These are phyloP conservation scores for Gymnoscopelus microlampas DNA, from an alignment of 2,797 vertebrate genomes.

Conservation along the genomic window DNA sequence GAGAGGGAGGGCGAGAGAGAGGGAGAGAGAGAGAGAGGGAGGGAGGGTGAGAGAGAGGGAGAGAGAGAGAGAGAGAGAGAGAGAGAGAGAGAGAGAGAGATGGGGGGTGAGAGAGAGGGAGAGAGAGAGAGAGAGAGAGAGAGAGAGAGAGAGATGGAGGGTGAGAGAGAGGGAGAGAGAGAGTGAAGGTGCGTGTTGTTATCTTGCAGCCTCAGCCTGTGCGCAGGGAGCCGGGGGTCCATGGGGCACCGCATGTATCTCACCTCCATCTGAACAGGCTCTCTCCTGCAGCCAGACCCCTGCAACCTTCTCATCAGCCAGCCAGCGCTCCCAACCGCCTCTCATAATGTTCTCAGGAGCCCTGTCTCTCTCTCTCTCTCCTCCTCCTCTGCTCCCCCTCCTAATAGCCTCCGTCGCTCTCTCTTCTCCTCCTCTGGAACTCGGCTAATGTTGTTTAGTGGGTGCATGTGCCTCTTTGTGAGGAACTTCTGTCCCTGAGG, in stretches of 20 bases:
- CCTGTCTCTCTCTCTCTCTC: background rate
- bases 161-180: constrained; percentile 17
- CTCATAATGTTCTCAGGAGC: constrained; percentile 54
- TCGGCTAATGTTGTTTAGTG: constrained; percentile 50
- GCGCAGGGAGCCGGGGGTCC: too few species aligned
- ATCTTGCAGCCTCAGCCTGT: constrained; percentile 24
- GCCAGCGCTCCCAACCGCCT: background rate
- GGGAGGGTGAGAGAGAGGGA: too few species aligned
- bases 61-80: too few species aligned
- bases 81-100: too few species aligned
- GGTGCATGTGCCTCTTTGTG: too few species aligned
- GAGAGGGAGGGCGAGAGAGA: too few species aligned
- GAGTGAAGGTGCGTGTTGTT: constrained; percentile 13
- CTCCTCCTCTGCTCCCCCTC: background rate
- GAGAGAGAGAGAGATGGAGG: too few species aligned
- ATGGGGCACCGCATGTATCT: too few species aligned
- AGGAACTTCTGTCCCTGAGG: constrained; percentile 42
- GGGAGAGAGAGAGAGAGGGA: too few species aligned
- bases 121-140: background rate
- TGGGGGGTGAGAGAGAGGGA: too few species aligned
- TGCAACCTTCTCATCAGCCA: constrained; percentile 57
- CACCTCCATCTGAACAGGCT: constrained; percentile 55
- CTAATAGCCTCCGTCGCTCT: constrained; percentile 38
- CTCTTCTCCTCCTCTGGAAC: constrained; percentile 24
- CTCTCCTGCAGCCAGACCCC: constrained; percentile 36